Percentiles rank a stretch among this genome's conserved stretches.
phyloP scores from a whole-genome alignment of 2,113 vertebrate species.

The Lagopus leucura region DNA sequence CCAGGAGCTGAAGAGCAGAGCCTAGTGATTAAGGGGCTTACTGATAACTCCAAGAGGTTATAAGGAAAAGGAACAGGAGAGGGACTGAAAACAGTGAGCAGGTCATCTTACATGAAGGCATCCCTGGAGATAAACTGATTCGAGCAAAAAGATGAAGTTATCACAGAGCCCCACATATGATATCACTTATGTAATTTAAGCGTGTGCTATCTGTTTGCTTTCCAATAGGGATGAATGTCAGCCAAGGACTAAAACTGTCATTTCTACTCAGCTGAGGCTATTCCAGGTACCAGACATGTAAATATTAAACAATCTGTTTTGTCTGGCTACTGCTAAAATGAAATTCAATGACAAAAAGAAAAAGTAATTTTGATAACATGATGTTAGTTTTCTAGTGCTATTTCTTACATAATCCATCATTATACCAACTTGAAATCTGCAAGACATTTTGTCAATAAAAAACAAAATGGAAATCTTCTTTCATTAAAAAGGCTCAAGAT shows the following conservation, averaged over 20 bases:
- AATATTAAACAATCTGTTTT: neutral
- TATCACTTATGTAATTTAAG: neutral
- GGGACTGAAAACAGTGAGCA: neutral
- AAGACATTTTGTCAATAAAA: neutral
- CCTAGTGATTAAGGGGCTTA: neutral
- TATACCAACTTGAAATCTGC: neutral
- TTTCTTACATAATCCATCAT: neutral
- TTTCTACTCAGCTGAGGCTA: neutral
- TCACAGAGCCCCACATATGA: neutral
- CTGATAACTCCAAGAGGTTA: neutral
- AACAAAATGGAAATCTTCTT: neutral
- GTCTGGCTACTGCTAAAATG: neutral
- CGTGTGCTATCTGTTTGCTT: constrained; percentile 6
- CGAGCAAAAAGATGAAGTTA: neutral
- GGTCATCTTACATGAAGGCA: neutral
- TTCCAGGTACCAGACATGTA: neutral
- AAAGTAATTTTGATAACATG: neutral
- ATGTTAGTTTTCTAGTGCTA: neutral
- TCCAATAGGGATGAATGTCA: neutral
- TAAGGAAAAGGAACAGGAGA: neutral
- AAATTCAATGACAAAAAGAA: neutral
- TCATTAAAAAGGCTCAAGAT: neutral
- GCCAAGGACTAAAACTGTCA: neutral
- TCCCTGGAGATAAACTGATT: neutral
- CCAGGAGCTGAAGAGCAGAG: neutral